These are phyloP conservation scores for Oreortyx pictus DNA, from an alignment of 2,797 vertebrate genomes.

Conservation along the genomic window DNA sequence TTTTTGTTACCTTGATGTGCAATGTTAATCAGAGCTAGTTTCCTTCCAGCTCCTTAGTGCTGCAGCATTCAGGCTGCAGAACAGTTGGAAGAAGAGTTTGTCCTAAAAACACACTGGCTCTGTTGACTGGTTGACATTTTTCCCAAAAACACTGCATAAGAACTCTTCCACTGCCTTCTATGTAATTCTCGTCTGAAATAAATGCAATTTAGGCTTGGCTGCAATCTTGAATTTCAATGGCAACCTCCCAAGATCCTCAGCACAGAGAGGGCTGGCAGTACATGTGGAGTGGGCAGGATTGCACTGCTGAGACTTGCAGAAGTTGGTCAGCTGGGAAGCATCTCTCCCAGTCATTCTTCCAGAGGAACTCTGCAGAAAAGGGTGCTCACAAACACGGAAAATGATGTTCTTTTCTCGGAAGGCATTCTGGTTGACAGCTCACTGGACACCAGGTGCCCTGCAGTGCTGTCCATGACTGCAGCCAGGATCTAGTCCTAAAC, in stretches of 20 bases:
- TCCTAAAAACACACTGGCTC: not conserved
- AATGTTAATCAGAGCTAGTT: not conserved
- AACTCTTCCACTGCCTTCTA: not conserved
- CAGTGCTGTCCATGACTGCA: not conserved
- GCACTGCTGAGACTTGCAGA: not conserved
- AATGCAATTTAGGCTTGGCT: not conserved
- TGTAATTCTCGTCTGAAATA: not conserved
- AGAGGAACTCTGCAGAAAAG: not conserved
- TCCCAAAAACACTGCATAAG: not conserved
- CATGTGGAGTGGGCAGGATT: not conserved
- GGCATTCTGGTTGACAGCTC: not conserved
- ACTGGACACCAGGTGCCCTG: accelerated
- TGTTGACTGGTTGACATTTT: not conserved
- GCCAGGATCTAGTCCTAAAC: not conserved
- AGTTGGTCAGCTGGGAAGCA: not conserved
- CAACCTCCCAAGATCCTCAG: not conserved
- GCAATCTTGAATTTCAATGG: not conserved
- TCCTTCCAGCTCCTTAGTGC: not conserved
- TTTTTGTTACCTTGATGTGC: not conserved
- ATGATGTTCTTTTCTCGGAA: not conserved
- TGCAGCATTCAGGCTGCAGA: not conserved
- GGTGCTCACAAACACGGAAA: not conserved
- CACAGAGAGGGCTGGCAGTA: not conserved
- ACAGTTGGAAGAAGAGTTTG: not conserved
- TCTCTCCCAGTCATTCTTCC: not conserved